Conservation (phyloP, 2,113 vertebrate species). For the Toxostoma redivivum region DNA sequence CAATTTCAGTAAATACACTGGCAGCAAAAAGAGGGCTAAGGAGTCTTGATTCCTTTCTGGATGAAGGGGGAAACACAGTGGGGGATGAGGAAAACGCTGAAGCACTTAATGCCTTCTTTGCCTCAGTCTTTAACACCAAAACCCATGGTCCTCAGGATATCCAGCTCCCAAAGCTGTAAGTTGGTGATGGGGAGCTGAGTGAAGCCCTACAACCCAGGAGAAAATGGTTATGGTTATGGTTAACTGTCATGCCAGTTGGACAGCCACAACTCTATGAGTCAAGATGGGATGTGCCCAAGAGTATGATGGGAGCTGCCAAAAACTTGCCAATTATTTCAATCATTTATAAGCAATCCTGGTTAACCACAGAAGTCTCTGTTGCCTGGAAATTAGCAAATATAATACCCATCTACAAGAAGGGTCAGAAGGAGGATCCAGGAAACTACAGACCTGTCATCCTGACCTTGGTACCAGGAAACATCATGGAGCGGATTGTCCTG, state of each 20-base stretch:
- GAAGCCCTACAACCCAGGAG: not conserved
- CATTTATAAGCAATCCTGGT: not conserved
- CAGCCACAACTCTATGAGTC: not conserved
- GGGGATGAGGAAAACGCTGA: not conserved
- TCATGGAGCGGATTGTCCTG: not conserved
- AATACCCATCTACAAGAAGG: not conserved
- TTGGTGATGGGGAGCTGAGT: not conserved
- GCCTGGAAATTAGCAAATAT: not conserved
- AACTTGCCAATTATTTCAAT: not conserved
- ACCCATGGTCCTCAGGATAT: not conserved
- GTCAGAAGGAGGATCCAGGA: not conserved
- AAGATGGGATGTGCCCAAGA: not conserved
- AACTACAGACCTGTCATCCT: not conserved
- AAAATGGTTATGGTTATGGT: not conserved
- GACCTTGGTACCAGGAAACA: not conserved
- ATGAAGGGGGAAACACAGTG: not conserved
- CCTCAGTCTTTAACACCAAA: not conserved
- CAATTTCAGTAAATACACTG: not conserved
- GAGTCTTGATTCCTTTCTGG: not conserved
- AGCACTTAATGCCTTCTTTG: not conserved
- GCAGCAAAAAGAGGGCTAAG: not conserved
- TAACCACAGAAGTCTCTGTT: not conserved
- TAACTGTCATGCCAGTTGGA: not conserved
- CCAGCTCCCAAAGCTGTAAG: not conserved
- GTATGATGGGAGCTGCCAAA: not conserved